Evolutionary conservation across 2,888 invertebrate species (phyloP), one percentile per base, ranked within the genome.

Genomic region (Spisula solida): DNA sequence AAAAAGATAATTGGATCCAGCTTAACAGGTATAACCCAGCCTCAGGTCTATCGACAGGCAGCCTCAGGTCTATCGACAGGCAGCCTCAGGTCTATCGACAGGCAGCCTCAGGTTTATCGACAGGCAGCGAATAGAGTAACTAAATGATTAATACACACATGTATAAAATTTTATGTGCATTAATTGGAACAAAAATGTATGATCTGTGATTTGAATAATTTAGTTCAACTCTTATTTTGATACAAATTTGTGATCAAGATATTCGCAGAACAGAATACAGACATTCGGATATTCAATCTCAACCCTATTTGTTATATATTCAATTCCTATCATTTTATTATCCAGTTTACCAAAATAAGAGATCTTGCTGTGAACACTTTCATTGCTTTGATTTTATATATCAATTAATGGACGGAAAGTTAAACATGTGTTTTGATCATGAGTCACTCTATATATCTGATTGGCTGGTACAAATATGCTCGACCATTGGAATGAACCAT

Each of bases 1-100:
- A 97, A 94, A 94, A 94, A 89, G 95, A 95, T 87, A 97, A 97
- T 94, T 97, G 97, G 97, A 91, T 93, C 85, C 93, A 96, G 48
- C 91, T 97, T 51, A 96, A 97, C 95, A 96, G 96, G 96, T 96
- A 95, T 29, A 51, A 14, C 5, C 31, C 29, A 31, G 75, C 18
- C n/a, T 66, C n/a, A 66, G n/a, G n/a, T 25, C 25, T n/a, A 66
- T 66, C 60, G 25, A 66, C n/a, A 25, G 2, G 60, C 60, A 25
- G 41, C 41, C 8, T 8, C 2, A 25, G 20, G n/a, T 25, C 25
- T n/a, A 66, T 66, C 60, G 25, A 66, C n/a, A 25, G 2, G 60
- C 60, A 25, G 41, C 41, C 8, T 8, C 2, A 25, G 20, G n/a
- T 25, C 25, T n/a, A 66, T 66, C 60, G 25, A 66, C n/a, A 25